Conservation (phyloP, 2,797 vertebrate genomes). For the Characodon lateralis region DNA sequence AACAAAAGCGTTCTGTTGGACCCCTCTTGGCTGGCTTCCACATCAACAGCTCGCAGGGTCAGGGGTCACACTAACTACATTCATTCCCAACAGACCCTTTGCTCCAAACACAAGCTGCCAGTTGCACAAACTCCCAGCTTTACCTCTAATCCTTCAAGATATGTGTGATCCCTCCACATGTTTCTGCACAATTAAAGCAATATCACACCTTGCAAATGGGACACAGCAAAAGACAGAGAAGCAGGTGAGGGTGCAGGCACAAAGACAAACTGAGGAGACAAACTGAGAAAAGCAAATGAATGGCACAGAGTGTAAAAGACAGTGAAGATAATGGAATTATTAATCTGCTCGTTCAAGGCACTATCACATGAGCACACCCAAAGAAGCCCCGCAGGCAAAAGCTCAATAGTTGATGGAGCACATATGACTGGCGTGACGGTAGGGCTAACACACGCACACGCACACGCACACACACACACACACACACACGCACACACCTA, state of each 20-base stretch:
- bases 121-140: constrained; percentile 96
- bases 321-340: constrained; percentile 63
- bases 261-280: constrained; percentile 46
- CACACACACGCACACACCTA: constrained; percentile 22
- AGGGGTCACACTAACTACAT: constrained; percentile 99
- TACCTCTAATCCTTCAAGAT: constrained; percentile 96
- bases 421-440: constrained; percentile 46
- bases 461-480: background rate
- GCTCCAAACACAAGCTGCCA: constrained; percentile 94
- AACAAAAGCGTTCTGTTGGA: constrained; percentile 99
- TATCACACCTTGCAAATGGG: constrained; percentile 95
- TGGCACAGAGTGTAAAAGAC: constrained; percentile 53
- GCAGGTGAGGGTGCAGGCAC: constrained; percentile 76
- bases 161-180: constrained; percentile 99
- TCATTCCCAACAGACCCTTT: constrained; percentile 98
- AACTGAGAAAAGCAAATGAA: constrained; percentile 67
- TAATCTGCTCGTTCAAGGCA: constrained; percentile 58
- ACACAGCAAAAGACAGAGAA: constrained; percentile 76
- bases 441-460: constrained; percentile 15
- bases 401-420: constrained; percentile 64
- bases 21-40: constrained; percentile 96
- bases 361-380: constrained; percentile 63
- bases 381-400: constrained; percentile 64
- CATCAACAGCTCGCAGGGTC: constrained; percentile 97
- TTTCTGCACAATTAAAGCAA: constrained; percentile 99